These are phyloP conservation scores for Andrena bicolor DNA, from an alignment of 2,888 invertebrate species.

Conservation along the genomic window DNA sequence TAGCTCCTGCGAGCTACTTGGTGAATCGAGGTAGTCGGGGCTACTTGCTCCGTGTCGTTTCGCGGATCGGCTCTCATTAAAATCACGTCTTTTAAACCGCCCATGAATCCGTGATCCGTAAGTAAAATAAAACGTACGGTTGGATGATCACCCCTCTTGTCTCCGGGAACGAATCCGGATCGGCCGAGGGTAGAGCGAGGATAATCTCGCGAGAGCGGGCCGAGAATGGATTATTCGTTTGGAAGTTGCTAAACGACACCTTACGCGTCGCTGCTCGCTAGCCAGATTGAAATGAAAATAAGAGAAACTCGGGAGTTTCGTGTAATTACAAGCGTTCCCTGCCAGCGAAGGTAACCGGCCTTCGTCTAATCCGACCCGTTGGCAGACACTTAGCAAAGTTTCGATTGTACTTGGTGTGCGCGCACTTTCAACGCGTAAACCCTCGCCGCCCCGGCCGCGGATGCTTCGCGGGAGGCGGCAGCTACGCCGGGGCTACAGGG, in stretches of 20 bases:
- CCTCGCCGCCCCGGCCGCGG: constrained; percentile 20
- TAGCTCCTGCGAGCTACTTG: constrained; percentile 72
- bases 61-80: constrained; percentile 49
- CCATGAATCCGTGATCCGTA: background rate
- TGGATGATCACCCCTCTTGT: background rate
- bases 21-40: constrained; percentile 28
- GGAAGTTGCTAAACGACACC: constrained; percentile 61
- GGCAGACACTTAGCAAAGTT: constrained; percentile 78
- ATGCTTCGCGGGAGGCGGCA: constrained; percentile 33
- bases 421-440: constrained; percentile 51
- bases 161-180: no score
- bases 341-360: constrained; percentile 54
- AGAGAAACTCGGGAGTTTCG: constrained; percentile 62
- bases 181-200: background rate
- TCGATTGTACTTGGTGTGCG: constrained; percentile 76
- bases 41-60: constrained; percentile 53
- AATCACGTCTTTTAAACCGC: constrained; percentile 30
- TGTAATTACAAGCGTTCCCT: constrained; percentile 64
- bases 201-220: constrained; percentile 29
- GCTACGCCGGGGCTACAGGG: constrained; percentile 35
- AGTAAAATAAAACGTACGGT: background rate
- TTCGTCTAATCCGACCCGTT: constrained; percentile 67
- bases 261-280: constrained; percentile 45
- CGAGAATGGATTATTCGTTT: constrained; percentile 56
- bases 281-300: constrained; percentile 66